Evolutionary conservation across 2,797 vertebrate genomes (phyloP), one percentile per base, ranked within the genome.

Genomic region (Acridotheres tristis): DNA sequence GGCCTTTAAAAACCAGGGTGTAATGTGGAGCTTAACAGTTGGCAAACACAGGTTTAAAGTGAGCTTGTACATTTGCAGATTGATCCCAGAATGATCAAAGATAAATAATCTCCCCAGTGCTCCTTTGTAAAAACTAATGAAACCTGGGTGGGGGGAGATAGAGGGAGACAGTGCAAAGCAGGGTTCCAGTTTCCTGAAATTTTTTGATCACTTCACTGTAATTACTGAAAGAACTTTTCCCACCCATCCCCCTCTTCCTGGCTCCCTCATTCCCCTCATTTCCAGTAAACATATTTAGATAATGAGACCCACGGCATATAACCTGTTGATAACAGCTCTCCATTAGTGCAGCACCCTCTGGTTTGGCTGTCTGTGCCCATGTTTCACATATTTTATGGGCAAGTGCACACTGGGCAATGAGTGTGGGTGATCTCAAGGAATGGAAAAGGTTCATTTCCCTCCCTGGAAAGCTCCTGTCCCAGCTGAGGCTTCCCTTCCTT

Each of bases 81-180:
- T 97, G 94, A 96, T 97, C 90, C 87, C 4, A 7, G 85, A 89
- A 93, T 91, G 91, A 97, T 94, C 95, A 96, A 96, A 96, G 94
- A 89, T 91, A 92, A 96, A 94, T 92, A 89, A 97, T 94, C 89
- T 91, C 85, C 93, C 91, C 66, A 59, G 62, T 13, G 12, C 65
- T 96, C 79, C 86, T 93, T 90, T 85, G 93, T 89, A 73, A 75
- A 93, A 91, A 80, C 51, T 91, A 81, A 94, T 89, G 94, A 91
- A 96, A 92, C 61, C 23, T 79, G 22, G 22, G 25, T 2, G 42
- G 36, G 40, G 22, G 43, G 34, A 34, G 47, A 21, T 6, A 74
- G 51, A 48, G 58, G 34, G 54, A 80, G 65, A 48, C 32, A 26
- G 32, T 45, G 58, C 66, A 74, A 89, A 88, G 59, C 73, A 89